These are phyloP conservation scores for Dipodomys spectabilis DNA, from an alignment of 2,113 vertebrate species.

Conservation along the genomic window DNA sequence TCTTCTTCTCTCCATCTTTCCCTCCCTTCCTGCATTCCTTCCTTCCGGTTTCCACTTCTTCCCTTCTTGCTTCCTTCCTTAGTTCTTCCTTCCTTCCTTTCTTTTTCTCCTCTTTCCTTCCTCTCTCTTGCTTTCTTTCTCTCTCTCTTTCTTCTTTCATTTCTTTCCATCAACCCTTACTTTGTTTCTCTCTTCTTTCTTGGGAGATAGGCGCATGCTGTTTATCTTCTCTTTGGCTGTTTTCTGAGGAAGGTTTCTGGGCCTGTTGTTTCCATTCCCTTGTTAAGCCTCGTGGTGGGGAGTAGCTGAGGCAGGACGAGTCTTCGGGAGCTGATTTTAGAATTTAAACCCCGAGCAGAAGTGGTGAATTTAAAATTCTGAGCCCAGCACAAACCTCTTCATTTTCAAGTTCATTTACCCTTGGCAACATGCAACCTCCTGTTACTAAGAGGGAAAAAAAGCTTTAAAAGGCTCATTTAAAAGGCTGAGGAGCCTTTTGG, in stretches of 20 bases:
- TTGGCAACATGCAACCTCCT: conserved; percentile 81
- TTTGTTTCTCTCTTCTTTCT: background rate
- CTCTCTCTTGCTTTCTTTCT: too few relatives aligned
- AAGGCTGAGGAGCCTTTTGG: conserved; percentile 84
- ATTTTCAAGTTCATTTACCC: conserved; percentile 85
- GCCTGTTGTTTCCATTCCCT: background rate
- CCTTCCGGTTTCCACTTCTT: too few relatives aligned
- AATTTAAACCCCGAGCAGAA: conserved; percentile 71
- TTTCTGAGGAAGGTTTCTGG: background rate
- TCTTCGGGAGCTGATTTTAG: conserved; percentile 54
- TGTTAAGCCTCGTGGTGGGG: background rate
- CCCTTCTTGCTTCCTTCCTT: too few relatives aligned
- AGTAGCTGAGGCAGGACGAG: background rate
- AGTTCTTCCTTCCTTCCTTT: too few relatives aligned
- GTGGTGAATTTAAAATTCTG: conserved; percentile 78
- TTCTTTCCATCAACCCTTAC: background rate
- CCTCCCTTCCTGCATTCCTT: too few relatives aligned
- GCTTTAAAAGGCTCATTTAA: conserved; percentile 83
- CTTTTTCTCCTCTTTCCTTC: too few relatives aligned
- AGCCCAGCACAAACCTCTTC: conserved; percentile 80
- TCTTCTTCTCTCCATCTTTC: too few relatives aligned
- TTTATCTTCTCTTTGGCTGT: background rate
- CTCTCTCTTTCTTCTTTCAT: too few relatives aligned
- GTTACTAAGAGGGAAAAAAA: conserved; percentile 68
- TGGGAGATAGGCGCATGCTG: too few relatives aligned